Evolutionary conservation across 2,888 invertebrate species (phyloP), one percentile per base, ranked within the genome.

Genomic region (Ectropis crepuscularia): DNA sequence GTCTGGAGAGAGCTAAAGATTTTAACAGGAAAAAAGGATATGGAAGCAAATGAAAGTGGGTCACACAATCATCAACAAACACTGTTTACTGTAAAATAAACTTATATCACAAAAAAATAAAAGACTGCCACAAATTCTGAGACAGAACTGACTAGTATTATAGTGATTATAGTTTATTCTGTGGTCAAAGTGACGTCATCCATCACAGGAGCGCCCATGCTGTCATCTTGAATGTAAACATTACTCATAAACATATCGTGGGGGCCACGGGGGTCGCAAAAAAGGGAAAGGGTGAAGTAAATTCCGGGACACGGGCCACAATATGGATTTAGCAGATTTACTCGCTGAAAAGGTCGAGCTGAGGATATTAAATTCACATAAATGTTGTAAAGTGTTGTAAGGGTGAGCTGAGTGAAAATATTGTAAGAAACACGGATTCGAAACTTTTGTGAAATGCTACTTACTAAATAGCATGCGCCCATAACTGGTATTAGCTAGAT

Each of bases 201-300:
- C 64, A 67, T 70, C 69, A 69, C 48, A 42, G 53, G 43, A 53
- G 53, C 53, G 42, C 51, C 16, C 46, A 46, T 37, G 58, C 60
- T 57, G 60, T 65, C 64, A 53, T 53, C 60, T 59, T 62, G 46
- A 61, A 74, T 74, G 77, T 75, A 75, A 76, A 78, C 76, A 74
- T 71, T 69, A 63, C 76, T 75, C 77, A 74, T 76, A 73, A 79
- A 80, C 81, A 79, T 80, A 81, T 78, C 78, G 78, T 61, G 62
- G 66, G 70, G 66, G 47, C 57, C 11, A 43, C 12, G 12, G 49
- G 58, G 61, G n/a, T 16, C 41, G 12, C 49, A 41, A 28, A 28
- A 28, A 28, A 37, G 55, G 62, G 57, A 57, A 63, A 57, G 62
- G 62, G 62, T 63, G 57, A 50, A 63, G 47, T 61, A 53, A 53